phyloP scores from a whole-genome alignment of 2,113 vertebrate species.

The Cryptoleucopteryx plumbea region DNA sequence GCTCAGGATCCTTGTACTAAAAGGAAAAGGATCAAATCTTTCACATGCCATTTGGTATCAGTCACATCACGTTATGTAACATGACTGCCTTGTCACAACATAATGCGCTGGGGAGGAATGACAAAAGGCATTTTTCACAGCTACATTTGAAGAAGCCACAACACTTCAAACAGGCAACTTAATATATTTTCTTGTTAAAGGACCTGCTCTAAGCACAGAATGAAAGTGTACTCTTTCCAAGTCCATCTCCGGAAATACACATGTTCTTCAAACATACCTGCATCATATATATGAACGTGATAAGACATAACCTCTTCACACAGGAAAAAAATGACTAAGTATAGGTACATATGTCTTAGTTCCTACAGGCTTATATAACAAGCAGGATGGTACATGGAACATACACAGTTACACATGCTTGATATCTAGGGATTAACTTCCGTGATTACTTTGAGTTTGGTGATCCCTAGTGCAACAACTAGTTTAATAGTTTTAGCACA shows the following conservation, averaged over 20 bases:
- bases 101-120: slow-evolving; percentile 30
- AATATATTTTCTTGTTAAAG: slow-evolving; percentile 5
- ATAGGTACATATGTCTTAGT: not conserved
- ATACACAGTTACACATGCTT: not conserved
- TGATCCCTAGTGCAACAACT: not conserved
- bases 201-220: not conserved
- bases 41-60: slow-evolving; percentile 42
- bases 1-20: not conserved
- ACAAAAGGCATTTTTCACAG: slow-evolving; percentile 51
- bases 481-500: not conserved
- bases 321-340: not conserved
- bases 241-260: not conserved
- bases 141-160: slow-evolving; percentile 9
- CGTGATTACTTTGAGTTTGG: not conserved
- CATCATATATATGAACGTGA: fast-evolving
- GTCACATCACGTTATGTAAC: slow-evolving; percentile 25
- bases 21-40: slow-evolving; percentile 26
- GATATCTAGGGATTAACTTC: not conserved
- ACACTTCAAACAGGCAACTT: not conserved
- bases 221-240: not conserved
- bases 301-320: not conserved
- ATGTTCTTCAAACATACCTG: not conserved
- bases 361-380: not conserved
- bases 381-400: not conserved
- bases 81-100: slow-evolving; percentile 45